Percentiles rank a stretch among this genome's conserved stretches.
Conservation (phyloP, 2,113 vertebrate species). For the Anhinga anhinga region DNA sequence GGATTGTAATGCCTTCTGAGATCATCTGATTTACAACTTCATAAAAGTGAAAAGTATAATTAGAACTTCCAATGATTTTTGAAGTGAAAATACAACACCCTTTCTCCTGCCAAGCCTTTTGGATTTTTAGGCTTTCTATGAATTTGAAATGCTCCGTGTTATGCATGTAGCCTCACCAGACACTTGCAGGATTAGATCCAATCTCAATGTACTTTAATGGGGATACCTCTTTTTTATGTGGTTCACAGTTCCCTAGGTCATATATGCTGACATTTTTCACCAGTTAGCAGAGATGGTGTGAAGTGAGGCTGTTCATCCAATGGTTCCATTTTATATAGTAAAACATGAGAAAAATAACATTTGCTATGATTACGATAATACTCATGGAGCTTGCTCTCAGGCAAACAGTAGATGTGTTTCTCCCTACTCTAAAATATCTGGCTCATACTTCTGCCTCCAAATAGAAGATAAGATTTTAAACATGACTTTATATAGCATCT, state of each 20-base stretch:
- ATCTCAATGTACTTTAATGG: not conserved
- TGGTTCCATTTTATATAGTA: not conserved
- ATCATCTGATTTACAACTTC: not conserved
- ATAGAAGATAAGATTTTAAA: not conserved
- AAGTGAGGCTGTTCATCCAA: not conserved
- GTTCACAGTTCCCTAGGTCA: not conserved
- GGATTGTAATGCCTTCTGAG: not conserved
- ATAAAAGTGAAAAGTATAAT: constrained; percentile 2
- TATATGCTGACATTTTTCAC: not conserved
- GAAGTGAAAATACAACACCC: not conserved
- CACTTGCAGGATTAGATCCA: not conserved
- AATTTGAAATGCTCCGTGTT: not conserved
- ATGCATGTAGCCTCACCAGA: not conserved
- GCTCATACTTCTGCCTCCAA: not conserved
- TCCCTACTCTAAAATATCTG: not conserved
- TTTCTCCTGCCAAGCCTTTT: not conserved
- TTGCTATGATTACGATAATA: not conserved
- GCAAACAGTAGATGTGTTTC: not conserved
- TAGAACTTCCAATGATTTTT: not conserved
- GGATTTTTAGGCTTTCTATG: not conserved
- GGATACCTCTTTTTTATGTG: fast-evolving
- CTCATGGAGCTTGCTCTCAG: not conserved
- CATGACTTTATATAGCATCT: not conserved
- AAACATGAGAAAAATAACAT: not conserved
- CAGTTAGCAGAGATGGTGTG: not conserved